phyloP scores from a whole-genome alignment of 2,797 vertebrate genomes.

The Falco novaeseelandiae region DNA sequence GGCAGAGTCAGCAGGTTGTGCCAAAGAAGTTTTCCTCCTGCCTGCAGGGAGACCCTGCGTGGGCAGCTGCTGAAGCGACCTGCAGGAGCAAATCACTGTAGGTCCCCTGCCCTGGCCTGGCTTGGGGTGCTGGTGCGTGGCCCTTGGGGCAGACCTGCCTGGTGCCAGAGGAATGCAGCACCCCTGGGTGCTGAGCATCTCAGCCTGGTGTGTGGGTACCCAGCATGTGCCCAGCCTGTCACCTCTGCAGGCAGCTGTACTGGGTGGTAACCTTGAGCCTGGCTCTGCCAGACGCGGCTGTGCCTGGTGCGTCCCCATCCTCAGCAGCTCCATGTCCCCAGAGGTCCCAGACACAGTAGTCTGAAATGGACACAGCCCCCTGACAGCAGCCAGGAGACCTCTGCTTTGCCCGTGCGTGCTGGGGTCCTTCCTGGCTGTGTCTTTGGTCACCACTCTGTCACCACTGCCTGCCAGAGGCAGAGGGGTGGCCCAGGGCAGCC shows the following conservation, averaged over 20 bases:
- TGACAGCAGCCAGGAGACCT: neutral
- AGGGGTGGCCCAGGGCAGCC: neutral
- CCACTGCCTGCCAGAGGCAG: neutral
- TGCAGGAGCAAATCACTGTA: neutral
- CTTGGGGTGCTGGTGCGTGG: neutral
- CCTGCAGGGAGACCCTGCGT: fast-evolving
- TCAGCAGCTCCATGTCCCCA: neutral
- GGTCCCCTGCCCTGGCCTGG: neutral
- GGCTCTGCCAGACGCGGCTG: neutral
- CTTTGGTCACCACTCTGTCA: neutral
- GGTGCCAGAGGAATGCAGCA: neutral
- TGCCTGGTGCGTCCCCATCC: neutral
- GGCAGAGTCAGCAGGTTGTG: neutral
- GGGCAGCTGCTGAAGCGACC: neutral
- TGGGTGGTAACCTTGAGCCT: neutral
- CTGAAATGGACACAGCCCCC: neutral
- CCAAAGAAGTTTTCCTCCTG: neutral
- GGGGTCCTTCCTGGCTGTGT: neutral
- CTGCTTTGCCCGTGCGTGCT: neutral
- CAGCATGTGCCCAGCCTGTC: neutral
- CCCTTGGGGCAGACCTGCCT: neutral
- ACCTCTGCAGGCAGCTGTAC: neutral
- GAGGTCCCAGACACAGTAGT: neutral
- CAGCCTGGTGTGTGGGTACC: neutral
- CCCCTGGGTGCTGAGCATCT: neutral